These are phyloP conservation scores for Lucilia cuprina DNA, from an alignment of 1,140 invertebrate species.

Conservation along the genomic window DNA sequence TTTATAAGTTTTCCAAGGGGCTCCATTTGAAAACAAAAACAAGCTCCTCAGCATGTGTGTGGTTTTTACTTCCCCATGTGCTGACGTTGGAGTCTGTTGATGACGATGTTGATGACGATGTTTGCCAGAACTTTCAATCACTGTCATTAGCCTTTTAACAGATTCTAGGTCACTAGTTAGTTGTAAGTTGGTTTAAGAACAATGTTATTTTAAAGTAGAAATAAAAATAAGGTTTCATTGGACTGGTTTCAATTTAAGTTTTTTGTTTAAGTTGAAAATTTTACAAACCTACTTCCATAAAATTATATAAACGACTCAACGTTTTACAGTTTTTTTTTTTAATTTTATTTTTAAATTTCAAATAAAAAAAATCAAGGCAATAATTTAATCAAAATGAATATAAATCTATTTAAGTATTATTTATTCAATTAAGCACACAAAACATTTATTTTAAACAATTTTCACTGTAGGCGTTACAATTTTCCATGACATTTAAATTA, in stretches of 20 bases:
- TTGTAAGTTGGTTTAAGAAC: neutral
- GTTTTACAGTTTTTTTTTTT: neutral
- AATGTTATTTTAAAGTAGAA: neutral
- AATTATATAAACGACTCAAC: neutral
- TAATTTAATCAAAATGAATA: neutral
- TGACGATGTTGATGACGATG: neutral
- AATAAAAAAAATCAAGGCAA: constrained; percentile 5
- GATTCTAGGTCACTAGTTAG: constrained; percentile 20
- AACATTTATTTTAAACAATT: neutral
- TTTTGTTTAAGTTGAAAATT: neutral
- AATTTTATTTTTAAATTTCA: neutral
- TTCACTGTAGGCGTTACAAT: constrained; percentile 21
- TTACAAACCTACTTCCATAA: constrained; percentile 18
- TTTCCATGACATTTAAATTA: constrained; percentile 29
- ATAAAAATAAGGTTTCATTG: neutral
- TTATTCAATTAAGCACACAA: neutral
- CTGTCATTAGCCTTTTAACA: constrained; percentile 27
- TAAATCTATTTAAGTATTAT: constrained; percentile 11
- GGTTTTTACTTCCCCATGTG: neutral
- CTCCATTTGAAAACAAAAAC: neutral
- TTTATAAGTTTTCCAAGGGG: neutral
- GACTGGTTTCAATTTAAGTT: neutral
- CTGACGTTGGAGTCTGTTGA: neutral
- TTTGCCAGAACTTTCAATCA: constrained; percentile 22
- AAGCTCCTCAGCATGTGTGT: constrained; percentile 10